Percentiles rank a stretch among this genome's conserved stretches.
phyloP scores from a whole-genome alignment of 2,888 invertebrate genomes.

The Cataglyphis livida region DNA sequence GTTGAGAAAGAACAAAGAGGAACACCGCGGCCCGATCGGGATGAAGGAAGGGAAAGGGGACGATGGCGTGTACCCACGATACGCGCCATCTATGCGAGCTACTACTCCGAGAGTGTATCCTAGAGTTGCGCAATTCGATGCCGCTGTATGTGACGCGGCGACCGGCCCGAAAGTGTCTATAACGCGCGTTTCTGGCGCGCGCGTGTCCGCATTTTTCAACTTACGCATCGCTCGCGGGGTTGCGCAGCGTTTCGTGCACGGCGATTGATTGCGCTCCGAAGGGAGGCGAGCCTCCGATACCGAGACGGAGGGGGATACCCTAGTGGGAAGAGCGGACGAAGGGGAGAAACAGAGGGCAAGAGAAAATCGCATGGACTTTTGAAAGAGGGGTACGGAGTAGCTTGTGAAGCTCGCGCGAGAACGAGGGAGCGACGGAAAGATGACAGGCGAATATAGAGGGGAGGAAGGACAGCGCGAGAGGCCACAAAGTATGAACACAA shows the following conservation, averaged over 20 bases:
- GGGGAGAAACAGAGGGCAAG: conserved; percentile 1
- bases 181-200: conserved; percentile 38
- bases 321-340: conserved; percentile 46
- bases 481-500: conserved; percentile 51
- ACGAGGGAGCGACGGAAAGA: conserved; percentile 55
- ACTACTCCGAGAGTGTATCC: conserved; percentile 64
- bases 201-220: conserved; percentile 59
- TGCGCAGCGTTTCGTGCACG: conserved; percentile 51
- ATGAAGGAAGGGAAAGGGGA: conserved; percentile 57
- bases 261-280: conserved; percentile 67
- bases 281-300: conserved; percentile 56
- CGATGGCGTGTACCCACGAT: conserved; percentile 57
- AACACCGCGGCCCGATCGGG: conserved; percentile 49
- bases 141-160: conserved; percentile 68
- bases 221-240: conserved; percentile 57
- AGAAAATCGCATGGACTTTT: neutral
- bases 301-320: conserved; percentile 27
- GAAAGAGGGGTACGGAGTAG: conserved; percentile 65
- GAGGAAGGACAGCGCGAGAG: conserved; percentile 6
- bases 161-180: conserved; percentile 55
- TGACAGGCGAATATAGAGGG: neutral
- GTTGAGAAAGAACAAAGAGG: conserved; percentile 65
- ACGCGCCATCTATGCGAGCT: conserved; percentile 71
- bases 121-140: conserved; percentile 64
- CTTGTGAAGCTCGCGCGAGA: conserved; percentile 33